These are phyloP conservation scores for Yponomeuta plumbellus DNA, from an alignment of 2,888 invertebrate species.

Conservation along the genomic window DNA sequence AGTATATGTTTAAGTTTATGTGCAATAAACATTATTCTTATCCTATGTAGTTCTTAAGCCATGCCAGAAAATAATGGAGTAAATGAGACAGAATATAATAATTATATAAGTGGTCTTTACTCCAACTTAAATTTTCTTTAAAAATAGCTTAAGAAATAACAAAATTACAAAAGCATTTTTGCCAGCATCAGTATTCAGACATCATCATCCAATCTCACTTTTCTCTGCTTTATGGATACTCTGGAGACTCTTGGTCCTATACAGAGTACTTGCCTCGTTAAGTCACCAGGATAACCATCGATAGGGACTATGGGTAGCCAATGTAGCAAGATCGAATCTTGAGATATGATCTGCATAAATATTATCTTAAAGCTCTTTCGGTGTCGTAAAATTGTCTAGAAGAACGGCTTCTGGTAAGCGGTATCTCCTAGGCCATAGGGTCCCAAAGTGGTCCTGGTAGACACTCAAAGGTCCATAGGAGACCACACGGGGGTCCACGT, in stretches of 20 bases:
- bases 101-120: too few species aligned
- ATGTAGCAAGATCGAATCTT: neutral
- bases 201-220: neutral
- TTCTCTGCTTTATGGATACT: neutral
- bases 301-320: neutral
- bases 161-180: neutral
- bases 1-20: too few species aligned
- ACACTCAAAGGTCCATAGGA: too few species aligned
- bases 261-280: neutral
- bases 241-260: neutral
- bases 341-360: conserved; percentile 3
- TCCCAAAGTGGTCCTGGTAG: too few species aligned
- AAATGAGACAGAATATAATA: too few species aligned
- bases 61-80: too few species aligned
- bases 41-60: too few species aligned
- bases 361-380: neutral
- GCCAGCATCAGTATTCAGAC: neutral
- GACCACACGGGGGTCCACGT: too few species aligned
- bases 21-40: too few species aligned
- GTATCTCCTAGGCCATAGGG: too few species aligned
- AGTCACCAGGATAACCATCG: neutral
- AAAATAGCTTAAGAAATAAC: neutral
- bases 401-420: neutral
- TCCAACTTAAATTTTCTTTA: neutral
- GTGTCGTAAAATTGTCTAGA: neutral